Conservation (phyloP, 2,113 vertebrate species). For the Numenius arquata region DNA sequence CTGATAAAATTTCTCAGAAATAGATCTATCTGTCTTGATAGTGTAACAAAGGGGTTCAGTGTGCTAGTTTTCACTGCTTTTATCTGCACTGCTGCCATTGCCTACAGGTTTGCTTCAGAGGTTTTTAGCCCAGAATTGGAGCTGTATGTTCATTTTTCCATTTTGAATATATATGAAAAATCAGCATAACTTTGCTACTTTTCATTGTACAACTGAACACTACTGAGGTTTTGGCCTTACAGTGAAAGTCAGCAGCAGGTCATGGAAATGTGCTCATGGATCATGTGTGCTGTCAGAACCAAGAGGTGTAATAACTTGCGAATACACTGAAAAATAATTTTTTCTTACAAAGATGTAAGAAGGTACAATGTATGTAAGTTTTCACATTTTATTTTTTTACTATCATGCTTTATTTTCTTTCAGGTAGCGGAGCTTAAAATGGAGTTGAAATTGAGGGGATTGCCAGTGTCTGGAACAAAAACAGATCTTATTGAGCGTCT, state of each 20-base stretch:
- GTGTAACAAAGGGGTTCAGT: neutral
- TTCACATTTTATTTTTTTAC: neutral
- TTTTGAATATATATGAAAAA: neutral
- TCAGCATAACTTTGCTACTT: neutral
- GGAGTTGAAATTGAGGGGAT: slow-evolving; percentile 91
- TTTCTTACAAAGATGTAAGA: neutral
- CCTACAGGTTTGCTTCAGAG: neutral
- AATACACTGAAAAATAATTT: neutral
- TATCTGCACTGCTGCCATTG: neutral
- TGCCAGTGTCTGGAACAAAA: slow-evolving; percentile 97
- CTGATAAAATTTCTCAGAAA: neutral
- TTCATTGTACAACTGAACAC: neutral
- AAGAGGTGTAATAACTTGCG: neutral
- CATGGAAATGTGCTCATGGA: neutral
- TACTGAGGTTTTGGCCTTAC: neutral
- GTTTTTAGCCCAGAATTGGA: neutral
- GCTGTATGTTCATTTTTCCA: neutral
- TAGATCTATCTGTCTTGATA: neutral
- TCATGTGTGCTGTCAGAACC: neutral
- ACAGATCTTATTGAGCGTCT: slow-evolving; percentile 94
- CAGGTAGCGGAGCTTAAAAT: slow-evolving; percentile 96
- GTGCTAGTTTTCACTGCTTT: neutral
- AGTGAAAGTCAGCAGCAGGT: neutral
- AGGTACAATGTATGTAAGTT: neutral
- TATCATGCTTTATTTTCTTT: neutral